Evolutionary conservation across 2,888 invertebrate species (phyloP).

Genomic region (Drosophila paracracens): DNA sequence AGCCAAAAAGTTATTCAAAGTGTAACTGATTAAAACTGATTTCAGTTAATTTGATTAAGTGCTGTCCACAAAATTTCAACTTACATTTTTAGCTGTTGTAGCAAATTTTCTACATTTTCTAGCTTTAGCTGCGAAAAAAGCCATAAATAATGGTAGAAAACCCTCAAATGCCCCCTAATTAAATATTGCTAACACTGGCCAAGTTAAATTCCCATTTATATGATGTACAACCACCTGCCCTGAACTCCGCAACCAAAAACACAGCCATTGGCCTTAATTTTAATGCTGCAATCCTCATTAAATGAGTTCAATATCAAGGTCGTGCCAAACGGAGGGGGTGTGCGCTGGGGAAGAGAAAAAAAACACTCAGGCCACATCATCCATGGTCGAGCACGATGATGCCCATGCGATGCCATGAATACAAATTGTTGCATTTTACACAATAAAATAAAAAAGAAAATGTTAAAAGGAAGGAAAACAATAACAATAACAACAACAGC

Average conservation of each 20-base stretch:
- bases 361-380: constrained; percentile 55
- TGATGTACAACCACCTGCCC: constrained; percentile 36
- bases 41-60: background rate
- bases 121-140: background rate
- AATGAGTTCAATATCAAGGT: constrained; percentile 79
- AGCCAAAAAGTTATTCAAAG: background rate
- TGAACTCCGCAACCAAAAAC: constrained; percentile 16
- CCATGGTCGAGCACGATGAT: constrained; percentile 43
- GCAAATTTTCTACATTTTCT: background rate
- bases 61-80: background rate
- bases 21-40: background rate
- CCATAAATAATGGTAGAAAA: constrained; percentile 8
- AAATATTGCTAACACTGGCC: constrained; percentile 11
- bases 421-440: constrained; percentile 74
- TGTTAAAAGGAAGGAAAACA: constrained; percentile 8
- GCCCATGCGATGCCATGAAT: constrained; percentile 66
- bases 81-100: background rate
- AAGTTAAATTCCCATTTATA: constrained; percentile 24
- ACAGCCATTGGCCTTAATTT: constrained; percentile 62
- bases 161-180: constrained; percentile 8
- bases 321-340: constrained; percentile 18
- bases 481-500: background rate
- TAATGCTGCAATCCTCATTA: constrained; percentile 55
- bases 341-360: background rate
- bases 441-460: constrained; percentile 36